Conservation (phyloP, 1,140 invertebrate genomes). For the Drosophila oshimai region DNA sequence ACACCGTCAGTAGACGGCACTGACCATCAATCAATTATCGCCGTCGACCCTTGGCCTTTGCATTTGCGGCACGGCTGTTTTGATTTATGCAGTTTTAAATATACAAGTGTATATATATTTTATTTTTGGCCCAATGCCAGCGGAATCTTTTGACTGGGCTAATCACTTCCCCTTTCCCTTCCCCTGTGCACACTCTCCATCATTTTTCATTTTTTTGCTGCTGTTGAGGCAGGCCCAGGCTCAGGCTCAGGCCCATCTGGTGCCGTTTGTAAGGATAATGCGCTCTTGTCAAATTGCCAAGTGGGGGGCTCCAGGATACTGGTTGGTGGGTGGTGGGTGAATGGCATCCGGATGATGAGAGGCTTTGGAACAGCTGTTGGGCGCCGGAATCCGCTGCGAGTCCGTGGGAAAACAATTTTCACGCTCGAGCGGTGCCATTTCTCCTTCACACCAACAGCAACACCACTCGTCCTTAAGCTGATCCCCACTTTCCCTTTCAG, state of each 20-base stretch:
- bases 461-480: not conserved
- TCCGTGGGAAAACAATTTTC: conserved; percentile 44
- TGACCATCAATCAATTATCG: conserved; percentile 32
- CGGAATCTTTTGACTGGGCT: conserved; percentile 35
- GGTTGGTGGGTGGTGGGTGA: not conserved
- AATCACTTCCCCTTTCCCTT: no score
- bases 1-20: conserved; percentile 3
- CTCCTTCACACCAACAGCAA: not conserved
- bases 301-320: conserved; percentile 2
- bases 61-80: conserved; percentile 30
- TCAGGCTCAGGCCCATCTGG: conserved; percentile 41
- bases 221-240: conserved; percentile 19
- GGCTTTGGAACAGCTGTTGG: conserved; percentile 52
- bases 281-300: conserved; percentile 75
- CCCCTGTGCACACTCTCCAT: no score
- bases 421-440: conserved; percentile 41
- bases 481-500: not conserved
- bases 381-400: not conserved
- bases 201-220: conserved; percentile 26
- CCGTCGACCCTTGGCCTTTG: conserved; percentile 22
- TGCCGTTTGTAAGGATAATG: conserved; percentile 72
- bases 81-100: conserved; percentile 75
- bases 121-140: conserved; percentile 30
- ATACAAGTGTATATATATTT: conserved; percentile 36
- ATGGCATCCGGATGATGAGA: not conserved